Evolutionary conservation across 2,113 vertebrate genomes (phyloP).

Genomic region (Leiothrix lutea): DNA sequence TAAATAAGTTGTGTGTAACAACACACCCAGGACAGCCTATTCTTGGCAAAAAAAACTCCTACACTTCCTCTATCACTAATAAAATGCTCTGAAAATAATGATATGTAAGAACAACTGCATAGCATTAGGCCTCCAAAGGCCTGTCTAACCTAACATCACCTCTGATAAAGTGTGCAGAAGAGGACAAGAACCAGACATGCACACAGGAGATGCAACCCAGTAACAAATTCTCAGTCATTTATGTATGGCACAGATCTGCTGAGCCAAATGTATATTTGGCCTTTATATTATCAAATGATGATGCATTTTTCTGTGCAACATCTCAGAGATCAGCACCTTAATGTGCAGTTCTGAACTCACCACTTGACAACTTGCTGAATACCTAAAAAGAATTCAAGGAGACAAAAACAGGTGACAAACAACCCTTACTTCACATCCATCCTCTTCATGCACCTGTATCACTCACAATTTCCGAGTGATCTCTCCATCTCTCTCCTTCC

Average conservation of each 20-base stretch:
- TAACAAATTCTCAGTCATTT: background rate
- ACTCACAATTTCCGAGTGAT: background rate
- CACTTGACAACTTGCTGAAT: background rate
- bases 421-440: background rate
- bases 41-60: slow-evolving; percentile 6
- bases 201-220: background rate
- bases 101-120: background rate
- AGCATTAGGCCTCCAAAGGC: background rate
- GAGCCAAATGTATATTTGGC: background rate
- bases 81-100: background rate
- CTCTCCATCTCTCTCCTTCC: background rate
- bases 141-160: background rate
- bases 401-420: background rate
- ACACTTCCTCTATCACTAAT: background rate
- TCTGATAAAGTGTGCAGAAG: background rate
- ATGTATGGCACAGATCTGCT: background rate
- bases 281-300: background rate
- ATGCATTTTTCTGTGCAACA: background rate
- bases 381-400: background rate
- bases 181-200: background rate
- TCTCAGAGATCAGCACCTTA: background rate
- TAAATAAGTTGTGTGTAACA: slow-evolving; percentile 27
- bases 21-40: background rate
- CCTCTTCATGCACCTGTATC: background rate
- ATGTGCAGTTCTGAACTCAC: background rate